Evolutionary conservation across 2,888 invertebrate species (phyloP).

Genomic region (Palloptera scutellata): DNA sequence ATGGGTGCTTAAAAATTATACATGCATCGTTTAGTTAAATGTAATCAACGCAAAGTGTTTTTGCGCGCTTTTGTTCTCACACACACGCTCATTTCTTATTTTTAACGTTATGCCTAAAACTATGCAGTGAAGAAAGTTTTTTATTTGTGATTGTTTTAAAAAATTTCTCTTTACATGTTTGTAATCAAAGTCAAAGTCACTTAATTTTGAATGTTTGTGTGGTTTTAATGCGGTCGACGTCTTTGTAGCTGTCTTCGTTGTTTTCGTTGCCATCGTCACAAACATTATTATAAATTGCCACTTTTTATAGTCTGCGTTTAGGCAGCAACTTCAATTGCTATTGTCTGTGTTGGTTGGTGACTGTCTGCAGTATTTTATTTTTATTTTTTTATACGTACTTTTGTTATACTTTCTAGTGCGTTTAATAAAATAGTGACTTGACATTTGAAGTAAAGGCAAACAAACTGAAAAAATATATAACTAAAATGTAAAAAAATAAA

Average conservation of each 20-base stretch:
- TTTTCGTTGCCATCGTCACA: background rate
- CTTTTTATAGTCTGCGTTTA: background rate
- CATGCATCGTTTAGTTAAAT: conserved; percentile 56
- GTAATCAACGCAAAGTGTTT: conserved; percentile 56
- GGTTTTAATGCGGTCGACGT: background rate
- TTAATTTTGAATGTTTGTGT: background rate
- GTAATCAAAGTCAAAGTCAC: background rate
- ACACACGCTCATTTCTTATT: conserved; percentile 28
- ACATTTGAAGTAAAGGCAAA: background rate
- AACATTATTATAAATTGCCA: background rate
- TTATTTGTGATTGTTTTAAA: background rate
- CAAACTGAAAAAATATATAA: no score
- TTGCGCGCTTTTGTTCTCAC: conserved; percentile 33
- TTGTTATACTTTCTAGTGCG: no score
- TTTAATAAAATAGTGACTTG: conserved; percentile 9
- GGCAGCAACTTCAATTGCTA: no score
- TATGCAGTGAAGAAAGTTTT: background rate
- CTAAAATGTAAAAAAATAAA: background rate
- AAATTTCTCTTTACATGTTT: background rate
- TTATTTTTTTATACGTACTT: no score
- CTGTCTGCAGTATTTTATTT: no score
- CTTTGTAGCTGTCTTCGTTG: background rate
- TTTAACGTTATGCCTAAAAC: background rate
- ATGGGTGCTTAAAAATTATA: conserved; percentile 46
- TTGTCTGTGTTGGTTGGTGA: no score